These are phyloP conservation scores for Saxicola maurus DNA, from an alignment of 2,797 vertebrate genomes.

Conservation along the genomic window DNA sequence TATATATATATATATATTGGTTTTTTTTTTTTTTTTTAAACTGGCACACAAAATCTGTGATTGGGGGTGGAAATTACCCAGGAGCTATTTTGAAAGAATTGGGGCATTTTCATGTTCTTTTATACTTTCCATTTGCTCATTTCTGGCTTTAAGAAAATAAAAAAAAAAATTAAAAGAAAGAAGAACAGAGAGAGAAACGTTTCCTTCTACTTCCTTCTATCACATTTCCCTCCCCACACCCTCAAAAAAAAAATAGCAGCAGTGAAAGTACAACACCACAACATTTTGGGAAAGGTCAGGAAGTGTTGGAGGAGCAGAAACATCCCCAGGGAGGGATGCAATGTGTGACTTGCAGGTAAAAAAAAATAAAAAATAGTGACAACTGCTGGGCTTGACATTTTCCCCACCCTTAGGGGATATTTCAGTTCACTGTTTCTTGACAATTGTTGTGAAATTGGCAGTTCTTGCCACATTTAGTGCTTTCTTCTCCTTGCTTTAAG, in stretches of 20 bases:
- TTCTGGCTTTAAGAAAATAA: neutral
- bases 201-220: neutral
- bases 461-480: neutral
- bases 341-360: neutral
- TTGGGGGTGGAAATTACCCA: neutral
- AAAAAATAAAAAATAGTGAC: fast-evolving
- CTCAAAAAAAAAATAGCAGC: neutral
- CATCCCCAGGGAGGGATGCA: neutral
- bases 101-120: neutral
- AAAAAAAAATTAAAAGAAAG: neutral
- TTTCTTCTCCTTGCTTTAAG: neutral
- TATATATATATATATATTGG: neutral
- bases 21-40: neutral
- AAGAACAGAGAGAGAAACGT: neutral
- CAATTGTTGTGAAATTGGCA: neutral
- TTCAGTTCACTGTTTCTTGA: neutral
- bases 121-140: neutral
- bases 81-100: slow-evolving; percentile 31
- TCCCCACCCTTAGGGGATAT: neutral
- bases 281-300: neutral
- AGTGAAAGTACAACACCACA: neutral
- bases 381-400: neutral
- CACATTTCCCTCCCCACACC: neutral
- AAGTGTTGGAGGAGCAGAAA: neutral
- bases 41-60: neutral